Evolutionary conservation across 1,140 invertebrate species (phyloP), one percentile per base, ranked within the genome.

Genomic region (Drosophila aff.): DNA sequence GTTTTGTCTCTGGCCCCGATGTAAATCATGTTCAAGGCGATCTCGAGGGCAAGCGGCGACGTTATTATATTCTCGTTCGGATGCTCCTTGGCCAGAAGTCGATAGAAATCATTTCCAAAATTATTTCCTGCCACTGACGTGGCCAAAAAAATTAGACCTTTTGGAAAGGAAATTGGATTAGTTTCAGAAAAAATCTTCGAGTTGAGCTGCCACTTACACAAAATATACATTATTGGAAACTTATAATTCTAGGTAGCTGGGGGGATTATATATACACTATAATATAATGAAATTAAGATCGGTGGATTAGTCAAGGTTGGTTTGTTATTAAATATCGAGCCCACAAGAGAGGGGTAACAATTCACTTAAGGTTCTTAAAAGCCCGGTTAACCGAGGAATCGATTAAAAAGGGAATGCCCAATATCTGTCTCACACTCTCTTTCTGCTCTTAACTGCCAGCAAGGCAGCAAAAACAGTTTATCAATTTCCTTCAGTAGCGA

Each of bases 211-310:
- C 15, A 49, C 46, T 1, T 26, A 49, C 46, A 16, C 23, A 49
- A 1, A 26, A 49, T 8, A 15, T 26, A 26, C 46, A 26, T 49
- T 23, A 49, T 49, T 49, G 23, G 1, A 16, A 26, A 26, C 7
- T 49, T 15, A 16, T 49, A 16, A n/a, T 10, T 15, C 1, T 2
- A 4, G 1, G 1, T 16, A 49, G 7, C 7, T 26, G 8, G 15
- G 1, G 3, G 46, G 23, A 26, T 26, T 26, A 16, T 49, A 26
- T 49, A 49, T 49, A 26, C 2, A 9, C 8, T 49, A 0, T 5
- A 9, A 26, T 49, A 5, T 49, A 49, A 49, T 49, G 15, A 49
- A 49, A 26, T 49, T 49, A 49, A 49, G 21, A 49, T 49, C 46
- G 46, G 46, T 26, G 46, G 46, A 49, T 49, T 26, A 49, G 46